Evolutionary conservation across 2,113 vertebrate genomes (phyloP).

Genomic region (Motacilla tschutschensis): DNA sequence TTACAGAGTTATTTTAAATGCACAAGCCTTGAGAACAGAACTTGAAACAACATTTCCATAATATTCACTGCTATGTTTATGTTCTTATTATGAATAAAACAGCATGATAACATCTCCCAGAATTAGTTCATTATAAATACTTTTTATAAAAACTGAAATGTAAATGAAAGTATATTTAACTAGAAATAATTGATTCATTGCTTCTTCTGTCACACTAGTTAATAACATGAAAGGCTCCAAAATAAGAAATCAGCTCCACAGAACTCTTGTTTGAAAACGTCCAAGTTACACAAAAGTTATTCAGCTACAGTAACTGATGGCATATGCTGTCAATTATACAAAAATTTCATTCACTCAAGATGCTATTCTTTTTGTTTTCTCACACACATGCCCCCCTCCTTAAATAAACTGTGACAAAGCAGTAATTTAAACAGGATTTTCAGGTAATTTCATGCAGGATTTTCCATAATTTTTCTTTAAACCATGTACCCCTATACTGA

Average conservation of each 20-base stretch:
- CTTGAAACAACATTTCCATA: not conserved
- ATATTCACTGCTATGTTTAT: not conserved
- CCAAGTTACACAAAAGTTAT: not conserved
- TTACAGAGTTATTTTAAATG: not conserved
- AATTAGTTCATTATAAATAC: not conserved
- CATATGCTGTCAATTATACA: not conserved
- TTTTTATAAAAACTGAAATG: not conserved
- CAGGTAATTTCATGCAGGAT: not conserved
- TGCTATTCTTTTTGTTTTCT: not conserved
- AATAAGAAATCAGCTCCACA: not conserved
- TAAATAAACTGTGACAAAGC: not conserved
- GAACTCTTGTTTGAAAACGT: not conserved
- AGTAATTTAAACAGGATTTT: not conserved
- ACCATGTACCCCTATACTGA: fast-evolving
- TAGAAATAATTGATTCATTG: not conserved
- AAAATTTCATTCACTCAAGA: not conserved
- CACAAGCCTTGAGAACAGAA: not conserved
- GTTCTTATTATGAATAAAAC: constrained; percentile 3
- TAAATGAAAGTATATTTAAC: constrained; percentile 15
- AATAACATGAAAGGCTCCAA: not conserved
- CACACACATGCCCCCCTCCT: fast-evolving
- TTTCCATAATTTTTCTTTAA: not conserved
- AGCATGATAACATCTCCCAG: not conserved
- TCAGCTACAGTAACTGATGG: not conserved
- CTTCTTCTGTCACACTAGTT: not conserved